Conservation (phyloP, 2,888 invertebrate genomes). For the Odontocerum albicorne region DNA sequence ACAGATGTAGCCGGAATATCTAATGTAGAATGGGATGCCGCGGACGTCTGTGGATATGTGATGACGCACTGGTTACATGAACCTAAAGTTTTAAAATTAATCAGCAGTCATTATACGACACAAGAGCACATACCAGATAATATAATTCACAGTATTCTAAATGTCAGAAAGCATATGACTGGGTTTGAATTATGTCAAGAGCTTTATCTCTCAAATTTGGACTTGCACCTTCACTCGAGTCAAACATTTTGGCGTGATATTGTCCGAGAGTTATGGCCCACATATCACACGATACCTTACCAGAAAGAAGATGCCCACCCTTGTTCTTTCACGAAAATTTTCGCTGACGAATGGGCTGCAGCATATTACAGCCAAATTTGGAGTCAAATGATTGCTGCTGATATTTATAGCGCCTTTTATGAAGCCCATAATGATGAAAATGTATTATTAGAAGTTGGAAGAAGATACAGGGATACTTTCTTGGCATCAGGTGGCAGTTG, state of each 20-base stretch:
- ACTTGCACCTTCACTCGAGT: conserved; percentile 77
- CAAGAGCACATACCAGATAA: conserved; percentile 71
- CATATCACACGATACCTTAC: conserved; percentile 75
- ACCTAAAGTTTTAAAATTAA: conserved; percentile 56
- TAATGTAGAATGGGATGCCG: conserved; percentile 93
- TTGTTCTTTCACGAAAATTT: conserved; percentile 81
- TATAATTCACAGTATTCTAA: conserved; percentile 63
- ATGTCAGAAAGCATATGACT: conserved; percentile 71
- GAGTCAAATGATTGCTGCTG: conserved; percentile 89
- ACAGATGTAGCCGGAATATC: conserved; percentile 83
- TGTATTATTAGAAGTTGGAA: conserved; percentile 61
- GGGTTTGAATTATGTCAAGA: conserved; percentile 79
- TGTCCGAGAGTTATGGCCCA: conserved; percentile 76
- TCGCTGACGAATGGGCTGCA: conserved; percentile 82
- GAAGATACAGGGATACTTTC: conserved; percentile 79
- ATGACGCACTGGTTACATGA: conserved; percentile 81
- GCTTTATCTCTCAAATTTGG: conserved; percentile 79
- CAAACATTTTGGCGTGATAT: conserved; percentile 83
- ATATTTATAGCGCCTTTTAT: conserved; percentile 83
- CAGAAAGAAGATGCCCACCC: conserved; percentile 82
- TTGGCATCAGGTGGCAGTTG: conserved; percentile 80
- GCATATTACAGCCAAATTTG: conserved; percentile 85
- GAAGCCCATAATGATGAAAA: conserved; percentile 61
- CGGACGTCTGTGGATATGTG: conserved; percentile 80
- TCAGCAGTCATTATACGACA: conserved; percentile 76